phyloP scores from a whole-genome alignment of 2,888 invertebrate genomes.

The Blera fallax region DNA sequence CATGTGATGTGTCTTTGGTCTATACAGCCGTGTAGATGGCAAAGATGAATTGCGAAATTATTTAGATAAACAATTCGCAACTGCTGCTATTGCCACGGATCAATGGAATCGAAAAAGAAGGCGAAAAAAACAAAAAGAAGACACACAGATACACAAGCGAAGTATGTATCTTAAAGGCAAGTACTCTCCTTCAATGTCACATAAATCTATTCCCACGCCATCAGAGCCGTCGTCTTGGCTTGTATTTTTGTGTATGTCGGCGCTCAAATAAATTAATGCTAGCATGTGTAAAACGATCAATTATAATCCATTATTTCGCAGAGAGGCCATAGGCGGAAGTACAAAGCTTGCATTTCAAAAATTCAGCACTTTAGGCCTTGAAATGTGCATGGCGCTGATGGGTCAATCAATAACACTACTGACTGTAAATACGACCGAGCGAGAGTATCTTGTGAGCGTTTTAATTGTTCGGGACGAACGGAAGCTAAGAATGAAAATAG shows the following conservation, averaged over 20 bases:
- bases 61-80: constrained; percentile 32
- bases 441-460: background rate
- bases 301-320: constrained; percentile 37
- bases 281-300: constrained; percentile 39
- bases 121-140: background rate
- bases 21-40: background rate
- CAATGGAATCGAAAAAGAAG: background rate
- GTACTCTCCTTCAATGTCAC: constrained; percentile 47
- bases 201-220: constrained; percentile 51
- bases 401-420: constrained; percentile 25
- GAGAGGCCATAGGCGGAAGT: constrained; percentile 48
- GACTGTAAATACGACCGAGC: background rate
- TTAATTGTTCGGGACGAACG: background rate
- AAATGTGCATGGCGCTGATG: constrained; percentile 40
- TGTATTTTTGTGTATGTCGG: background rate
- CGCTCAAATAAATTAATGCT: constrained; percentile 35
- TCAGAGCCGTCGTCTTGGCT: constrained; percentile 11
- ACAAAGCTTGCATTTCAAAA: constrained; percentile 14
- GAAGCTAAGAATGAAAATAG: background rate
- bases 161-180: constrained; percentile 18
- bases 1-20: background rate
- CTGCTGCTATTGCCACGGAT: background rate
- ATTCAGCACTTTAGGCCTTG: constrained; percentile 19
- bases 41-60: constrained; percentile 43
- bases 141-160: background rate